Conservation (phyloP, 2,888 invertebrate species). For the Margaritifera margaritifera region DNA sequence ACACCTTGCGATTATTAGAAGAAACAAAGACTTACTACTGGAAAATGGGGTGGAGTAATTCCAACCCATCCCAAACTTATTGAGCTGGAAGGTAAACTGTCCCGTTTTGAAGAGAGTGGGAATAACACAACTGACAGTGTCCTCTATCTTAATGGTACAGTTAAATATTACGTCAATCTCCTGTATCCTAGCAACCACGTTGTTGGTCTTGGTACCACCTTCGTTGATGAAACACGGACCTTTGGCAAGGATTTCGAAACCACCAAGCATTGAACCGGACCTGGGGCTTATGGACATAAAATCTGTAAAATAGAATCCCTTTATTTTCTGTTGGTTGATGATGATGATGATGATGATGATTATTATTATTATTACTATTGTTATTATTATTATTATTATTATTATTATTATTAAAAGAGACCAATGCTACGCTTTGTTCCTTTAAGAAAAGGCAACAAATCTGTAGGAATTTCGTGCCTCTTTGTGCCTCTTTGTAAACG, state of each 20-base stretch:
- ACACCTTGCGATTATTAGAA: too few species aligned
- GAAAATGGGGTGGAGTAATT: constrained; percentile 36
- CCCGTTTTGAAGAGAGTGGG: constrained; percentile 54
- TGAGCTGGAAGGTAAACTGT: constrained; percentile 33
- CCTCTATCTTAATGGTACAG: constrained; percentile 29
- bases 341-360: neutral
- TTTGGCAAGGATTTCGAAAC: constrained; percentile 38
- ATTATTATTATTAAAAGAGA: neutral
- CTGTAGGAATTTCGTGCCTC: too few species aligned
- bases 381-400: neutral
- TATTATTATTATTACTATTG: neutral
- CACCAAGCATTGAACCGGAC: constrained; percentile 51
- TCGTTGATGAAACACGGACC: constrained; percentile 51
- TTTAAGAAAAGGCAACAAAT: neutral
- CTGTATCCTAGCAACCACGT: constrained; percentile 35
- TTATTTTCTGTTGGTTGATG: neutral
- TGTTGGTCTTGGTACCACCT: neutral
- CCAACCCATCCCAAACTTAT: constrained; percentile 38
- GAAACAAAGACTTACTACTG: constrained; percentile 15
- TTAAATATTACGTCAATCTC: constrained; percentile 41
- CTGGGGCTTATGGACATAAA: constrained; percentile 33
- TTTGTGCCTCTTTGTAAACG: too few species aligned
- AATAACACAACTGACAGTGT: constrained; percentile 41
- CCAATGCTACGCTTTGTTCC: too few species aligned
- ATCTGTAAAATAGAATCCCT: constrained; percentile 23